Evolutionary conservation across 2,113 vertebrate species (phyloP), one percentile per base, ranked within the genome.

Genomic region (Elephantulus edwardii): DNA sequence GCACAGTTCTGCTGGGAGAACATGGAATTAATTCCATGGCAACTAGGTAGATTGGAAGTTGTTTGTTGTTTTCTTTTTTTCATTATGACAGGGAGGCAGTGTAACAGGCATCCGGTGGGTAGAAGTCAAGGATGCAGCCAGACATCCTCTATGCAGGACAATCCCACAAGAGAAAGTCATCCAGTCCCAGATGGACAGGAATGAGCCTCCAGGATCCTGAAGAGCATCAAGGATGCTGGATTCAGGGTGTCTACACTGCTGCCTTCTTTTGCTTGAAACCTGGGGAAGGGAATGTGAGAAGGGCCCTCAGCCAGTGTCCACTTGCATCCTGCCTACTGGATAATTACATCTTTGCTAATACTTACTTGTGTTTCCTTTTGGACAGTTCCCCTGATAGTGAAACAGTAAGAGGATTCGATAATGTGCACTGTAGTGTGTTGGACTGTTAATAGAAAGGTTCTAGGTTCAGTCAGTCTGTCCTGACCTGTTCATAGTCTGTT

Each of bases 171-270:
- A 62, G 28, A 60, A 68, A 14, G 10, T 12, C 38, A 9, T 22
- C 8, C 0, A 1, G 46, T 2, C 10, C 48, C 20, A 38, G 42
- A 22, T 52, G 79, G 22, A 0, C 0, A 2, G 20, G 17, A 70
- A 70, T 4, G 44, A 7, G 35, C 16, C 8, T 68, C 74, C 28
- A 50, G 71, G 38, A 10, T 3, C 19, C 20, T 33, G 30, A 19
- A 60, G 0, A 38, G 38, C 62, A 24, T 14, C 46, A 33, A 56
- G 30, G 2, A 30, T 17, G 0, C n/a, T 11, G 40, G 19, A 3
- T 8, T 48, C n/a, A 19, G 68, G 44, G 10, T 4, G 54, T 13
- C 30, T 0, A 16, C 56, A 2, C n/a, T 6, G 2, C 9, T 20
- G 66, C 14, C 0, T 26, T 64, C 19, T 35, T 12, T 48, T 66